Evolutionary conservation across 2,888 invertebrate species (phyloP), one percentile per base, ranked within the genome.

Genomic region (Anorthoa munda): DNA sequence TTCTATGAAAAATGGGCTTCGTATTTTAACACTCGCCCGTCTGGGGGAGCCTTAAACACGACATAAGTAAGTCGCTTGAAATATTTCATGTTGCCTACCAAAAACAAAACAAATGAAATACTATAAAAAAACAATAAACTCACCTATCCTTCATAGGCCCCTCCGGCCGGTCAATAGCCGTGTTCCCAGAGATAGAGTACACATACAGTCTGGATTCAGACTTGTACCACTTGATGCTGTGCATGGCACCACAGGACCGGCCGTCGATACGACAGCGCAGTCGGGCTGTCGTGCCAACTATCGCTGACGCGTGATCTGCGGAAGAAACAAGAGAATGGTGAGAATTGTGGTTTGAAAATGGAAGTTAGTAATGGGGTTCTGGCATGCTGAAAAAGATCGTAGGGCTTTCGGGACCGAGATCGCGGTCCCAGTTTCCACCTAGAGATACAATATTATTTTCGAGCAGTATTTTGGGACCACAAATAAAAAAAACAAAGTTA

Each of bases 191-290:
- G 81, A 98, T 97, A 79, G 98, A 98, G 95, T 97, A 98, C 86
- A 98, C 98, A 94, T 98, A 98, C 73, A 98, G 98, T 72, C 98
- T 93, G 63, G 97, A 96, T 75, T 97, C 97, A 4, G 97, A 97
- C 85, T 98, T 97, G 94, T 98, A 98, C 98, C 98, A 98, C 92
- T 98, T 98, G 92, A 98, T 98, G 93, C 98, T 98, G 95, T 98
- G 98, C 90, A 98, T 97, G 82, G 97, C 97, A 0, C 98, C 98
- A 89, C 98, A 98, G 46, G 97, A 97, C n/a, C 97, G 95, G 58
- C 97, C 96, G 89, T 98, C 98, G 82, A 98, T 97, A 23, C 97
- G 96, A 90, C 98, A 98, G 4, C 97, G 97, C 56, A 98, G 96
- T n/a, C 97, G 96, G 13, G 98, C 97, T 13, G 97, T 97, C 31